A percentile compares a stretch with the other conserved stretches of the same genome.
Conservation (phyloP, 2,888 invertebrate species). For the Chrysina gloriosa region DNA sequence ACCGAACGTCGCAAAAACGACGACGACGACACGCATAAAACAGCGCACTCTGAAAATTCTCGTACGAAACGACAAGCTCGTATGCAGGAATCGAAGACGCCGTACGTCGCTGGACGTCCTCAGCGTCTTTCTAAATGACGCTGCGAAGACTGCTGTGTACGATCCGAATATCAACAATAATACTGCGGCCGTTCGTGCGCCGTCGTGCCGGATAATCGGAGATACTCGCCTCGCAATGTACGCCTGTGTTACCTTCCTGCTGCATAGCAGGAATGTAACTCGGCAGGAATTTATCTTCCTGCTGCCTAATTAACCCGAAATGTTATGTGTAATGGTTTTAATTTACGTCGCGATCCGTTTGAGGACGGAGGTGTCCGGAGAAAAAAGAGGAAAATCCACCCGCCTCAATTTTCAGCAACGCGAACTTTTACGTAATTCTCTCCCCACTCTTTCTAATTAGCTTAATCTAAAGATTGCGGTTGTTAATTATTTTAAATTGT, state of each 20-base stretch:
- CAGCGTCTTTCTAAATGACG: slow-evolving; percentile 49
- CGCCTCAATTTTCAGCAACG: too few species aligned
- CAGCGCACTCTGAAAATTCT: slow-evolving; percentile 21
- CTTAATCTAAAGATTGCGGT: too few species aligned
- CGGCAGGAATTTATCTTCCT: slow-evolving; percentile 43
- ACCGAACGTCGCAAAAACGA: neutral
- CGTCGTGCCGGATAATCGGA: slow-evolving; percentile 44
- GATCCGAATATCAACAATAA: slow-evolving; percentile 50
- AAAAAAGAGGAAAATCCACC: neutral
- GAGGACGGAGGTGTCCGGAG: neutral
- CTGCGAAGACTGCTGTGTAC: slow-evolving; percentile 50
- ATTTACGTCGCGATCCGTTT: neutral
- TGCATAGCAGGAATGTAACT: slow-evolving; percentile 35
- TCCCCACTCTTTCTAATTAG: too few species aligned
- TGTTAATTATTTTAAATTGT: too few species aligned
- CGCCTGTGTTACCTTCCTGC: slow-evolving; percentile 11
- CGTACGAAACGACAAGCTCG: neutral
- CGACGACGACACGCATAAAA: neutral
- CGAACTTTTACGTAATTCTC: too few species aligned
- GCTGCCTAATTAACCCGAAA: slow-evolving; percentile 39
- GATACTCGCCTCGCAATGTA: slow-evolving; percentile 10
- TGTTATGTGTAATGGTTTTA: slow-evolving; percentile 33
- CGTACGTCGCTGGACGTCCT: slow-evolving; percentile 42
- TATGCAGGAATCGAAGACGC: slow-evolving; percentile 22
- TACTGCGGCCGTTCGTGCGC: slow-evolving; percentile 47